phyloP scores from a whole-genome alignment of 2,888 invertebrate species.

The Pterobdella sp. region DNA sequence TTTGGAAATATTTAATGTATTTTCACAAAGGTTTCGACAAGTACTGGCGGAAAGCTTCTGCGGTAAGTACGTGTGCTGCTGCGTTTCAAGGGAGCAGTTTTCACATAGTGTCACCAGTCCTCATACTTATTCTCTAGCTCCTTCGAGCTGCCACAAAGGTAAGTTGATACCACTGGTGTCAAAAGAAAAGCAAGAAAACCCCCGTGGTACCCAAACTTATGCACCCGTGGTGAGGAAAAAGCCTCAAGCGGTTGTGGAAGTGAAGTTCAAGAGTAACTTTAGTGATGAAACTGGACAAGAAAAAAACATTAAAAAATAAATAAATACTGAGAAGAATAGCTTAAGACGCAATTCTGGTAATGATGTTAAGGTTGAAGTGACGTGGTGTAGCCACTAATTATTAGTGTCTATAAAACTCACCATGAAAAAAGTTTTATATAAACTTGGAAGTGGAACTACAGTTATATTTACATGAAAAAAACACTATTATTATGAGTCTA shows the following conservation, averaged over 20 bases:
- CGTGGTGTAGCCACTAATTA: too few species aligned
- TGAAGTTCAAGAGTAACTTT: constrained; percentile 18
- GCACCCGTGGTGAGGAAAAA: constrained; percentile 7
- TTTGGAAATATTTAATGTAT: background rate
- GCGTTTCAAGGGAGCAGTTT: background rate
- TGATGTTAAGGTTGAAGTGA: too few species aligned
- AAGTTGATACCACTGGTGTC: background rate
- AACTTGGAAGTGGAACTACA: too few species aligned
- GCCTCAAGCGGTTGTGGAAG: background rate
- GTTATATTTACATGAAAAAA: too few species aligned
- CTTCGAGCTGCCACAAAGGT: background rate
- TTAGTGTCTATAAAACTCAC: too few species aligned
- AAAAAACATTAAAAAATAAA: too few species aligned
- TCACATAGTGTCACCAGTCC: background rate
- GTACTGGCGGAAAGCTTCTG: constrained; percentile 26
- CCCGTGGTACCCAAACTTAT: background rate
- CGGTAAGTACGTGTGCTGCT: background rate
- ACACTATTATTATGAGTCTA: too few species aligned
- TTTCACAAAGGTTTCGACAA: constrained; percentile 30
- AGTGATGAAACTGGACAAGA: constrained; percentile 10
- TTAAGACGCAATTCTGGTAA: too few species aligned
- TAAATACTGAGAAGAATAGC: too few species aligned
- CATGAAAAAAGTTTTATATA: too few species aligned
- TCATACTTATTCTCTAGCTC: background rate
- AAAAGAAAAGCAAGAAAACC: background rate